A percentile compares a stretch with the other conserved stretches of the same genome.
Conservation (phyloP, 2,113 vertebrate genomes). For the Engystomops pustulosus region DNA sequence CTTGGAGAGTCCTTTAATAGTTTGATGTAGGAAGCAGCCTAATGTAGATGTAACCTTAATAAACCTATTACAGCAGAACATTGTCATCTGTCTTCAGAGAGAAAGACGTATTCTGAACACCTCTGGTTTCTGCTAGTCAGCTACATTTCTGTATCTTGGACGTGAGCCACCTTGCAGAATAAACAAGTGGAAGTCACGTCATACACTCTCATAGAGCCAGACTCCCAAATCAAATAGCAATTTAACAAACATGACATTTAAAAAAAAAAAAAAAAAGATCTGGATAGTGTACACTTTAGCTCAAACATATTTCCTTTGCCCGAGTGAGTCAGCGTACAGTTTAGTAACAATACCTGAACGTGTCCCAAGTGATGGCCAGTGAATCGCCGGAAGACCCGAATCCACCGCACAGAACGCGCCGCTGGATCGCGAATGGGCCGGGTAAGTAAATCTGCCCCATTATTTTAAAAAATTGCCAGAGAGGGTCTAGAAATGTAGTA, state of each 20-base stretch:
- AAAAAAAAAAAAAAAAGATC: slow-evolving; percentile 22
- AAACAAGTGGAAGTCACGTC: slow-evolving; percentile 11
- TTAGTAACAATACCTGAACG: not conserved
- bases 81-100: not conserved
- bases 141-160: slow-evolving; percentile 16
- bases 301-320: not conserved
- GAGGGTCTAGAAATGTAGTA: too few species aligned
- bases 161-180: slow-evolving; percentile 5
- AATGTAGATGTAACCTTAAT: not conserved
- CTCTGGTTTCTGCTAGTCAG: slow-evolving; percentile 13
- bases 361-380: not conserved
- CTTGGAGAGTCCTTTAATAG: not conserved
- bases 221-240: slow-evolving; percentile 24
- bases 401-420: too few species aligned
- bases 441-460: too few species aligned
- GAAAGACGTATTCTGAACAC: not conserved
- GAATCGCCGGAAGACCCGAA: too few species aligned
- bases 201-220: slow-evolving; percentile 5
- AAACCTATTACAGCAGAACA: not conserved
- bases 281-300: slow-evolving; percentile 31
- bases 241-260: slow-evolving; percentile 25
- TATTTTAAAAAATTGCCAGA: too few species aligned
- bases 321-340: not conserved
- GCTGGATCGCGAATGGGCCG: too few species aligned
- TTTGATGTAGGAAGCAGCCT: not conserved